Evolutionary conservation across 1,140 invertebrate species (phyloP).

Genomic region (Bombus ignitus): DNA sequence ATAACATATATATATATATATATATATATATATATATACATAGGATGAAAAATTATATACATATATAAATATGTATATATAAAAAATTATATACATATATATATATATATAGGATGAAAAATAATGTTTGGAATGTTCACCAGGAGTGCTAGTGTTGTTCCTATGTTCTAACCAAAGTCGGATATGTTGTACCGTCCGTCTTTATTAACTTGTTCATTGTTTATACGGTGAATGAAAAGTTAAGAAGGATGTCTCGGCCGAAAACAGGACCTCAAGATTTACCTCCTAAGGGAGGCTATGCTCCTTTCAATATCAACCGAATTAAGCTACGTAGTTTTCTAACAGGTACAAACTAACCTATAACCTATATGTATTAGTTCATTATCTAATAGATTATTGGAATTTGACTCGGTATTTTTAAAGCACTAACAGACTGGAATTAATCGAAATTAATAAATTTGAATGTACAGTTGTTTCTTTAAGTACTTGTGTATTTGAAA

Average conservation of each 20-base stretch:
- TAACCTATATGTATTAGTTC: neutral
- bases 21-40: too few species aligned
- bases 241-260: neutral
- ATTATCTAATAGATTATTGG: neutral
- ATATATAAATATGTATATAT: too few species aligned
- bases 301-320: constrained; percentile 19
- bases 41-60: neutral
- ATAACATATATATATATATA: too few species aligned
- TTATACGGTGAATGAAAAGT: neutral
- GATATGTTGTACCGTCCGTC: too few species aligned
- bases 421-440: neutral
- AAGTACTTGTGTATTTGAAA: neutral
- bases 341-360: constrained; percentile 24
- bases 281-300: constrained; percentile 57
- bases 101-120: neutral
- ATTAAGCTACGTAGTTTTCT: constrained; percentile 10
- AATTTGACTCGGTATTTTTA: neutral
- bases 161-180: neutral
- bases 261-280: constrained; percentile 44
- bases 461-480: neutral
- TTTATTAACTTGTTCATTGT: neutral
- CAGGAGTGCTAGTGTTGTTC: neutral
- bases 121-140: neutral
- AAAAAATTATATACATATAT: too few species aligned
- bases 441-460: neutral